These are phyloP conservation scores for Tetramorium parvispinum DNA, from an alignment of 1,140 invertebrate species.

Conservation along the genomic window DNA sequence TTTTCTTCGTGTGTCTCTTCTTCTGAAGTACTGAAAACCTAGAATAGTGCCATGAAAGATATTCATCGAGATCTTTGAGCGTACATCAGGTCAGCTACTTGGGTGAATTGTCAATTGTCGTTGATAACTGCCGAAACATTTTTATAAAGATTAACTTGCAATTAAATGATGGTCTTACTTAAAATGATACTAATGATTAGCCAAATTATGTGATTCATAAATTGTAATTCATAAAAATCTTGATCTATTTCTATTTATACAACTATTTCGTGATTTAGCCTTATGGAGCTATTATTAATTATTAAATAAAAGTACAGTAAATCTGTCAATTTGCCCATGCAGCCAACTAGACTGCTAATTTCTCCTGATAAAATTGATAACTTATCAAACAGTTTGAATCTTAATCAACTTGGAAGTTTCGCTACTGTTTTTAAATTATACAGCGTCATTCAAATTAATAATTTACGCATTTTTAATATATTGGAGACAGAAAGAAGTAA, in stretches of 20 bases:
- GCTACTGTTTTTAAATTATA: not conserved
- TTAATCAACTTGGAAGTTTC: not conserved
- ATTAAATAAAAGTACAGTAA: not conserved
- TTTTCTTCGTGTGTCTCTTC: conserved; percentile 14
- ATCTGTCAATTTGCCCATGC: not conserved
- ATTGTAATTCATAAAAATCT: not conserved
- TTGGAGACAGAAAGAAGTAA: not conserved
- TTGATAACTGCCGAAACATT: not conserved
- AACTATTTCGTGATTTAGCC: not conserved
- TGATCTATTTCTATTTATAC: not conserved
- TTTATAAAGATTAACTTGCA: conserved; percentile 1
- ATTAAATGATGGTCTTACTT: not conserved
- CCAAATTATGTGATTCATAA: not conserved
- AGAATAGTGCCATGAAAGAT: not conserved
- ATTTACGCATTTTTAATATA: not conserved
- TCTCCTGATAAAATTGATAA: not conserved
- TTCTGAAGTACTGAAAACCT: conserved; percentile 18
- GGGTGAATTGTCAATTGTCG: conserved; percentile 10
- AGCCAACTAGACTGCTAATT: not conserved
- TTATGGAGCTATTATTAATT: not conserved
- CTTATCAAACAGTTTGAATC: not conserved
- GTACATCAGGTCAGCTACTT: conserved; percentile 19
- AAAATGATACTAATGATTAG: not conserved
- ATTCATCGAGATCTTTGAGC: conserved; percentile 12
- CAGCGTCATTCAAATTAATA: not conserved